Base-by-base conservation (phyloP, 2,113 vertebrate genomes). In the Genyomyrus donnyi region DNA sequence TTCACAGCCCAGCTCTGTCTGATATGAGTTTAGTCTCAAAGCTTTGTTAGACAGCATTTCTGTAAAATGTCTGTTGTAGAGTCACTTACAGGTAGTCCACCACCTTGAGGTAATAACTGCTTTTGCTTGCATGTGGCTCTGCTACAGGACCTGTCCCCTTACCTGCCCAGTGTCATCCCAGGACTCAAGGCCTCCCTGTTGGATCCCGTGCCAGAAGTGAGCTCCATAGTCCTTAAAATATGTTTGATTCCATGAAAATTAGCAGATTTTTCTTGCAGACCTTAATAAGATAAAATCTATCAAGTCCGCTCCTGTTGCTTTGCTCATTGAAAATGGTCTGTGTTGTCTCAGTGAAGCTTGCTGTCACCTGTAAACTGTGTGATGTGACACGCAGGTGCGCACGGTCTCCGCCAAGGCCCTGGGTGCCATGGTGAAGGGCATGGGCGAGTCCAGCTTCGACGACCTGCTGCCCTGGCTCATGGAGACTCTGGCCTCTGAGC, bases 351-450 rank as follows among this genome's bases (percentile, higher is more conserved):
- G 58, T 62, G 58, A 66, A 56, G 21, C 53, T 56, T 21, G 19
- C 17, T 0, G 19, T 56, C 53, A 6, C 27, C 3, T 13, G n/a
- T 31, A 13, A 31, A 70, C 3, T 31, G 10, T 10, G n/a, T 0
- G 11, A 27, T 70, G n/a, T 70, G n/a, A 11, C 62, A 31, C 52
- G 1, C 91, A 99, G 98, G 98, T 99, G 1, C 98, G 98, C 5
- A 99, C 98, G 0, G 98, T 99, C 10, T 99, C 98, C 1, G 98
- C 98, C 1, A 99, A 99, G 94, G 98, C 98, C 0, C 95, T 99
- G 90, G 98, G 98, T 2, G 98, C 98, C 91, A 99, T 99, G 98
- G 98, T 99, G 95, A 99, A 99, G 91, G 98, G 98, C 1, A 99
- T 99, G 98, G 98, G 98, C 0, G 98, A 99, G 74, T 97, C 98